Base-by-base conservation (phyloP, 1,140 invertebrate species). In the Ditylenchus dipsaci region DNA sequence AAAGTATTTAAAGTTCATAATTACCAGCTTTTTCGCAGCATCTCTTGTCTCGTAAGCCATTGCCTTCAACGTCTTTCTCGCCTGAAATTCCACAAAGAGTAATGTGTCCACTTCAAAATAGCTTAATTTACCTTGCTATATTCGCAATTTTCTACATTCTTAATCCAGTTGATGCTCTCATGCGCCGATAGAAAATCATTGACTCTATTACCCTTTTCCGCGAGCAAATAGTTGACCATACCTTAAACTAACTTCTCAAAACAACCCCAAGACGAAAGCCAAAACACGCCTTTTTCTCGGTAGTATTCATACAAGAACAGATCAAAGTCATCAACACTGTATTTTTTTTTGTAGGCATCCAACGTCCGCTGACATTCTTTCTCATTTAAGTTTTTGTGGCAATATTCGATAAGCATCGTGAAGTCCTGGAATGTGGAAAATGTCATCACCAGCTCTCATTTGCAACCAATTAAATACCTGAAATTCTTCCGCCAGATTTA, bases 221-320 rank as follows among this genome's bases (percentile, higher is more conserved):
- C 70, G 21, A 72, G 38, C 38, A 72, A 47, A 26, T 69, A 74
- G 13, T 72, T 63, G 30, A 76, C 65, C 72, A 76, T 72, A 0
- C 49, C 72, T 72, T 21, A n/a, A 70, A 43, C 72, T 68, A 73
- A n/a, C 8, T 61, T 33, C 3, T 61, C 7, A 26, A 30, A 74
- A 1, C 19, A 3, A 65, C 17, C 63, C 5, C n/a, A 13, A 63
- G 66, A 21, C 8, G n/a, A 61, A 60, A 65, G 63, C n/a, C n/a
- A 5, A 7, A 8, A 67, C 23, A 21, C 15, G 68, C 69, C 62
- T 17, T 71, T 72, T 43, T 69, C 26, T 15, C 72, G n/a, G 29
- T 72, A 72, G 61, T 72, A 72, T 29, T 72, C 72, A 45, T 76
- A 72, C 21, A 72, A 60, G 27, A 27, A 29, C 9, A 76, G 9